phyloP scores from a whole-genome alignment of 2,797 vertebrate genomes.

The Huso huso region DNA sequence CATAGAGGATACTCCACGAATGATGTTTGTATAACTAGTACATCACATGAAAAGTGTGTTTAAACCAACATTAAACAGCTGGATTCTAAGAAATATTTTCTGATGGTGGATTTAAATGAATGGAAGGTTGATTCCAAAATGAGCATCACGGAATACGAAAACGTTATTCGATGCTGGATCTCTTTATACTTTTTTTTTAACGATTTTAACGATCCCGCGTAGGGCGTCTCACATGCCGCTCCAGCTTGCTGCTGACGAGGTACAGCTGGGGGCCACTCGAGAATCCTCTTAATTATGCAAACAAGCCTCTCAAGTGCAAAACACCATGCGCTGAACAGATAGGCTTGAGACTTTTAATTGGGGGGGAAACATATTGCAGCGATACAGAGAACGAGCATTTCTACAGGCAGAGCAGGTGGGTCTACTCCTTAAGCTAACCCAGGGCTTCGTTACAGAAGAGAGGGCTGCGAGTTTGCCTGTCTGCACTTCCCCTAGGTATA shows the following conservation, averaged over 20 bases:
- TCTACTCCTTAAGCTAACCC: slow-evolving; percentile 9
- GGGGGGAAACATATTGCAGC: slow-evolving; percentile 40
- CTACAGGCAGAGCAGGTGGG: slow-evolving; percentile 1
- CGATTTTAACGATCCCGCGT: background rate
- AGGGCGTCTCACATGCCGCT: background rate
- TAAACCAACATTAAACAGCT: no score
- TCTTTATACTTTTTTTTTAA: background rate
- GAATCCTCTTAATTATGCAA: slow-evolving; percentile 41
- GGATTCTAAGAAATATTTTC: no score
- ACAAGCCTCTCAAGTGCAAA: slow-evolving; percentile 35
- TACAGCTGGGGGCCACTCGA: slow-evolving; percentile 33
- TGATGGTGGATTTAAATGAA: no score
- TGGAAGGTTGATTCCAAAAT: no score
- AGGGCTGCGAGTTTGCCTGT: no score
- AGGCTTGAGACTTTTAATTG: slow-evolving; percentile 35
- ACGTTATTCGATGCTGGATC: no score
- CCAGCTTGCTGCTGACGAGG: slow-evolving; percentile 20
- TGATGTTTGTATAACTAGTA: no score
- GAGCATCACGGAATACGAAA: no score
- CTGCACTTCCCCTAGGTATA: no score
- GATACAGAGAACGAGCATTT: slow-evolving; percentile 24
- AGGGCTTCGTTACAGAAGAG: slow-evolving; percentile 9
- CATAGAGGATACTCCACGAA: no score
- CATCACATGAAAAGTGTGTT: no score
- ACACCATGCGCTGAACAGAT: slow-evolving; percentile 31